Evolutionary conservation across 1,140 invertebrate genomes (phyloP), one percentile per base, ranked within the genome.

Genomic region (Apocrypta bakeri): DNA sequence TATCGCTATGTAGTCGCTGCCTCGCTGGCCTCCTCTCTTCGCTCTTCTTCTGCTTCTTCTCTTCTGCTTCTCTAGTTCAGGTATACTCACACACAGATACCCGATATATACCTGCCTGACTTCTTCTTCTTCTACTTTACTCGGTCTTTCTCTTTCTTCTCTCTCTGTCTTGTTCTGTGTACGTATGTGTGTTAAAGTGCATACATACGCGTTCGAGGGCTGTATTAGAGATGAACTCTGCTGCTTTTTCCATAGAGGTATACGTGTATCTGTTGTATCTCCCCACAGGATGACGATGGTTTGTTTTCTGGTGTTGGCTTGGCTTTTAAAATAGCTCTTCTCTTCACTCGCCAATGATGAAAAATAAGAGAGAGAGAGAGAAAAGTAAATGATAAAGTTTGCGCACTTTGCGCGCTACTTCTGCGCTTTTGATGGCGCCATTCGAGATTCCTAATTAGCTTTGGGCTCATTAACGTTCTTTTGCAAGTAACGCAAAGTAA

Each of bases 71-170:
- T 77, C 79, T 69, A 80, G 69, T 72, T 31, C 78, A 72, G 69
- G 78, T 72, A 80, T 31, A 63, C 42, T 21, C 48, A 17, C 48
- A 56, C 48, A n/a, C 14, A 79, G 25, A 66, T 25, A 29, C 24
- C 48, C 68, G 24, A 73, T 80, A 73, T 73, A 81, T 81, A 72
- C 80, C 72, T 84, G 24, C 68, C 83, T 72, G 80, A 71, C 82
- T 83, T 85, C 84, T 64, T 72, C 71, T 71, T 78, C 61, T 74
- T 48, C 80, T 29, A 42, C 73, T 69, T 77, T 66, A 84, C 69
- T 81, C 75, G 63, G 74, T 83, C 87, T 83, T 82, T 84, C 85
- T 75, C 63, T 56, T 68, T 79, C 77, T 71, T 29, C 40, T 31
- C 33, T 29, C 37, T n/a, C 7, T 33, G 21, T 56, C 7, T 37